Base-by-base conservation (phyloP, 2,113 vertebrate genomes). In the Mustelus asterias region DNA sequence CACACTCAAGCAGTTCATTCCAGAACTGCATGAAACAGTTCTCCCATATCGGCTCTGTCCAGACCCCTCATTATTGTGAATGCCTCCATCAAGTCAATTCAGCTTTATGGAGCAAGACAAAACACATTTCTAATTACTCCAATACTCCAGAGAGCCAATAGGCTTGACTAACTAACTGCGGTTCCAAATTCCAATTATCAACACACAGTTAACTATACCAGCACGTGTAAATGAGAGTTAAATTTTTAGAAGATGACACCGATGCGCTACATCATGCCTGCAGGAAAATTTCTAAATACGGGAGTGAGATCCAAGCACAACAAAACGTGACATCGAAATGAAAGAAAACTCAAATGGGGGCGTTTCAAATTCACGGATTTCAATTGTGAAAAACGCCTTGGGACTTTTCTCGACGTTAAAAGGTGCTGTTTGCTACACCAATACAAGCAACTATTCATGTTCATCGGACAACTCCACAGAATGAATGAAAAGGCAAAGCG, bases 401-500 rank as follows among this genome's bases (percentile, higher is more conserved):
- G 29, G 72, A 10, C 72, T 3, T 10, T 11, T 76, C 72, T 29
- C 26, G 33, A 33, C 72, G 29, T n/a, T 76, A 76, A 86, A 86
- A 76, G 1, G 72, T 33, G 60, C 60, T 63, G 60, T 13, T 63
- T 63, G 69, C 0, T 24, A 26, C 70, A 29, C 70, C 26, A 76
- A 76, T 33, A 9, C 72, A 76, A 33, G 1, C 9, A 33, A 29
- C 29, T 76, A 13, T 13, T 76, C 9, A 16, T 3, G 33, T 18
- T n/a, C 58, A 65, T 67, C 89, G n/a, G 63, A n/a, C 60, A 93
- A 93, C 33, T 65, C 89, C 89, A 93, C 89, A 37, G 89, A 93
- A 93, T 93, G 89, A 93, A 93, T 93, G 89, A 65, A 92, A 93
- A 93, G 8, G 33, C n/a, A 93, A 93, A 93, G 60, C n/a, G 33